phyloP scores from a whole-genome alignment of 2,888 invertebrate genomes.

The Diabrotica balteata region DNA sequence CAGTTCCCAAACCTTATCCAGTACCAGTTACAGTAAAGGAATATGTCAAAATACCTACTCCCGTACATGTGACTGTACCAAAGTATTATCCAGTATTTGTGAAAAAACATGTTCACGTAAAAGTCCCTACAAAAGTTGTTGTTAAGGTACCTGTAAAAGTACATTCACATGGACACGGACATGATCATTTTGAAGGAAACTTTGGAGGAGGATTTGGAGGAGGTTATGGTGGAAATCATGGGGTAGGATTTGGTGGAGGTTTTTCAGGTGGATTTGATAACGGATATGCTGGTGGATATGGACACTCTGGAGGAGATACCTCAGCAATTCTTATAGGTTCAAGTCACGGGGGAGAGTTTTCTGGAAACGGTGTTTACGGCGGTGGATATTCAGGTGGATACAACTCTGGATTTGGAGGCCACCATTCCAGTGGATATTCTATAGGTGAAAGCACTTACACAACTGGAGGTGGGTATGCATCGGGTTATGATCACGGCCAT shows the following conservation, averaged over 20 bases:
- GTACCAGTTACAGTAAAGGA: conserved; percentile 50
- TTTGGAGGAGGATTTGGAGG: conserved; percentile 20
- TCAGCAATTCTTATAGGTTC: no score
- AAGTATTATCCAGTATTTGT: conserved; percentile 51
- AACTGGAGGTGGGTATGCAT: conserved; percentile 27
- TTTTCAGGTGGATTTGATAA: conserved; percentile 9
- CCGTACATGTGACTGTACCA: conserved; percentile 50
- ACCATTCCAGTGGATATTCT: conserved; percentile 24
- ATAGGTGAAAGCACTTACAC: conserved; percentile 19
- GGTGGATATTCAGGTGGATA: conserved; percentile 12
- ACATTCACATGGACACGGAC: conserved; percentile 40
- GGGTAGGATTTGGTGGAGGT: conserved; percentile 21
- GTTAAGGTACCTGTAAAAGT: conserved; percentile 53
- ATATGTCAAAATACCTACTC: conserved; percentile 51
- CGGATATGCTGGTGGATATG: conserved; percentile 6
- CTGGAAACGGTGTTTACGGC: conserved; percentile 1
- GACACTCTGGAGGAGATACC: background rate
- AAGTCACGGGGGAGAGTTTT: background rate
- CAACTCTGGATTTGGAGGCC: conserved; percentile 1
- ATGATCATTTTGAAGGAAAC: conserved; percentile 31
- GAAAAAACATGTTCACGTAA: conserved; percentile 50
- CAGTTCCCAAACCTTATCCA: conserved; percentile 50
- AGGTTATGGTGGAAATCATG: conserved; percentile 28
- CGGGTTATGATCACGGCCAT: conserved; percentile 29
- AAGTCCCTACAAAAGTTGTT: conserved; percentile 47